Base-by-base conservation (phyloP, 2,797 vertebrate species). In the Myotis vivesi region DNA sequence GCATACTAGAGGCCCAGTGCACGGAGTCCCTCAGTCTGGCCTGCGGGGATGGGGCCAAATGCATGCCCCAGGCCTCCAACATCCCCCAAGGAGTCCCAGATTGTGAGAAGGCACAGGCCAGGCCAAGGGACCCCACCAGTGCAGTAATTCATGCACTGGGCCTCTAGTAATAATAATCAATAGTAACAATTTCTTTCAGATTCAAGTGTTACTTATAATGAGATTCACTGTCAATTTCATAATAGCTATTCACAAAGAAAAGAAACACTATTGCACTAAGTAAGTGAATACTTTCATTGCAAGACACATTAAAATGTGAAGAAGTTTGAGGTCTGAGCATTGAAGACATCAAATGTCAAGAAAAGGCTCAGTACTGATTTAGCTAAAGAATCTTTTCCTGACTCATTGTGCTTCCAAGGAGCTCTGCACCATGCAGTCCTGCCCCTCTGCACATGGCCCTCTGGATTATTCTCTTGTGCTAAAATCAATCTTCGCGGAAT, bases 221-320 rank as follows among this genome's bases (percentile, higher is more conserved):
- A 79, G 49, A 90, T 69, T 80, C 33, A 80, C 66, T 90, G 64
- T 92, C 64, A 84, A 36, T 41, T 80, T 90, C 91, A 46, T 62
- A 77, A 81, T 19, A 85, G 44, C 19, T 66, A 76, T 93, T 28
- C 62, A 82, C 41, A 55, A 92, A 76, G 19, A 53, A 81, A 88
- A 88, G 57, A 68, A 77, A 22, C 5, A 55, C 8, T 25, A 30
- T 5, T 66, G 49, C 17, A 71, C 68, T 88, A 77, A 91, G 30
- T 68, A 76, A 88, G 76, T 33, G 20, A 66, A 41, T 16, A 36
- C 53, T 94, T 80, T 89, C 72, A 87, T 66, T 73, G 38, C 64
- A 62, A 91, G 57, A 44, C 11, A 62, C 13, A 44, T 41, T 71
- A 80, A 91, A 66, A 66, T 87, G 36, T 81, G 83, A 85, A 57